phyloP scores from a whole-genome alignment of 2,888 invertebrate genomes.

The Zaprionus obscuricornis region DNA sequence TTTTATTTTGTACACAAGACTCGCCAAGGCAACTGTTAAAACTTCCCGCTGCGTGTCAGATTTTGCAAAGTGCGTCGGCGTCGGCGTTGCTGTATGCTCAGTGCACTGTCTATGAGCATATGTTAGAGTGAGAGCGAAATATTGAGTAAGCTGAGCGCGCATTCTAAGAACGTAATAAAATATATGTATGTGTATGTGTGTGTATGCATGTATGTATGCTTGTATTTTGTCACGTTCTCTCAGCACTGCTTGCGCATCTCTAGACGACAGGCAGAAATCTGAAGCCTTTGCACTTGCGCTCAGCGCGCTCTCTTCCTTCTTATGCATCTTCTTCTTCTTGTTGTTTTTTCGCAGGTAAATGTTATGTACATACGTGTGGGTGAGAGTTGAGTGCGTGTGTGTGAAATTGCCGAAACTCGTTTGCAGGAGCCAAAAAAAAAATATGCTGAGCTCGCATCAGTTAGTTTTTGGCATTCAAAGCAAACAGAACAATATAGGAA shows the following conservation, averaged over 20 bases:
- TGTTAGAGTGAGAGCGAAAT: slow-evolving; percentile 13
- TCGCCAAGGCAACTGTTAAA: slow-evolving; percentile 24
- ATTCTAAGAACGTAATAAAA: slow-evolving; percentile 53
- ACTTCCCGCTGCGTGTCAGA: slow-evolving; percentile 24
- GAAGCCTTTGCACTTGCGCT: no score
- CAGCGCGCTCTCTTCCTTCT: no score
- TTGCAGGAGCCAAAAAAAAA: slow-evolving; percentile 36
- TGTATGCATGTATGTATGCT: slow-evolving; percentile 8
- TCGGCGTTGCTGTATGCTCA: slow-evolving; percentile 5
- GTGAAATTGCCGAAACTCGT: slow-evolving; percentile 50
- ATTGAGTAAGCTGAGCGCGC: no score
- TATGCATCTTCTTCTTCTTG: no score
- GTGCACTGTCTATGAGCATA: slow-evolving; percentile 5
- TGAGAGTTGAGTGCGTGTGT: background rate
- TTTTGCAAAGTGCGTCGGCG: slow-evolving; percentile 45
- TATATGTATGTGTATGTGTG: slow-evolving; percentile 1
- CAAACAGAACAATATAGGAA: slow-evolving; percentile 25
- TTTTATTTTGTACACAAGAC: slow-evolving; percentile 75
- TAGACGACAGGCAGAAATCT: no score
- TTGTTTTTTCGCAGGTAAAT: slow-evolving; percentile 49
- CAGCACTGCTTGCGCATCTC: no score
- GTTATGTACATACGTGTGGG: slow-evolving; percentile 20
- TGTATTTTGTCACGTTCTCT: no score
- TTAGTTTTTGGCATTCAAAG: slow-evolving; percentile 55
- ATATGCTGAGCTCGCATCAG: slow-evolving; percentile 34